phyloP scores from a whole-genome alignment of 2,797 vertebrate species.

The Vultur gryphus region DNA sequence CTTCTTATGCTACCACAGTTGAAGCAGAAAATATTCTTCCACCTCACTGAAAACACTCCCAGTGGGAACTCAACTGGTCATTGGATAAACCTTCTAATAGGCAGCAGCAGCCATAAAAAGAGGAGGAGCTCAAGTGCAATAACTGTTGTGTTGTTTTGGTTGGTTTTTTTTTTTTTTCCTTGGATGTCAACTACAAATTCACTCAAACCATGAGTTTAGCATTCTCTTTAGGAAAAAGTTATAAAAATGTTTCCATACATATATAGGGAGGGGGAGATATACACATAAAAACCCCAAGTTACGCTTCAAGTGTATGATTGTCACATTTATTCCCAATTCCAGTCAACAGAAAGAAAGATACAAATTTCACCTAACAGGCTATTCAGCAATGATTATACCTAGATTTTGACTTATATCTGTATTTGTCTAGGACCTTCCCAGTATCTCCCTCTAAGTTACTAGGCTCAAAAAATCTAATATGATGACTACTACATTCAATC shows the following conservation, averaged over 20 bases:
- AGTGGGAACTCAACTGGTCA: not conserved
- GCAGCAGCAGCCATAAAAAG: slow-evolving; percentile 22
- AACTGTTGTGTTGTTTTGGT: not conserved
- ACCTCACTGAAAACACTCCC: not conserved
- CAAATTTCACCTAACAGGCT: not conserved
- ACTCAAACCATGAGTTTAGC: not conserved
- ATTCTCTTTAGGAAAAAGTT: not conserved
- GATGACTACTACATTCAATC: not conserved
- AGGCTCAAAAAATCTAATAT: not conserved
- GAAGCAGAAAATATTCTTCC: not conserved
- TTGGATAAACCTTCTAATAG: not conserved
- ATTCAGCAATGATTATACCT: not conserved
- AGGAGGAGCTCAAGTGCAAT: slow-evolving; percentile 6
- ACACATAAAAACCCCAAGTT: not conserved
- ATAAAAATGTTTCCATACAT: not conserved
- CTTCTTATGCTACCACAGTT: not conserved
- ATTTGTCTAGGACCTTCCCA: not conserved
- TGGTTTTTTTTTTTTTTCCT: not conserved
- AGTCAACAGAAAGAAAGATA: not conserved
- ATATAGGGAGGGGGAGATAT: not conserved
- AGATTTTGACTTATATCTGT: not conserved
- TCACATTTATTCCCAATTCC: not conserved
- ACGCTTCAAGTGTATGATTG: not conserved
- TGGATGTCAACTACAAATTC: not conserved
- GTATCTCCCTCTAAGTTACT: not conserved